A percentile compares a stretch with the other conserved stretches of the same genome.
Conservation (phyloP, 2,797 vertebrate species). For the Avahi laniger region DNA sequence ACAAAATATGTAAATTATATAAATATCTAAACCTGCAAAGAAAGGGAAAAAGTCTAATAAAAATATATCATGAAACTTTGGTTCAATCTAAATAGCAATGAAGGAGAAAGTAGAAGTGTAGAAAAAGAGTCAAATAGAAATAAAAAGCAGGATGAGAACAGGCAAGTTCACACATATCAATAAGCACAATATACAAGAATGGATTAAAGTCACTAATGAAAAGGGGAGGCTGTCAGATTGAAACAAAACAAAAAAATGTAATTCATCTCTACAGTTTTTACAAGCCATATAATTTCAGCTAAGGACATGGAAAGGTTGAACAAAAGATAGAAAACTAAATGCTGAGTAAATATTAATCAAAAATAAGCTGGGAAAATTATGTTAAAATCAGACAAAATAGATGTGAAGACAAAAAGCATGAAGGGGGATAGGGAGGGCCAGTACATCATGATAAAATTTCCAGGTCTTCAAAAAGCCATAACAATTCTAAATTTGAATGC, state of each 20-base stretch:
- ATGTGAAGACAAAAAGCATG: neutral
- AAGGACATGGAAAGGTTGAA: neutral
- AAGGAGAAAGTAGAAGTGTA: neutral
- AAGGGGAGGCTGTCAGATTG: neutral
- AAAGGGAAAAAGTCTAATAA: neutral
- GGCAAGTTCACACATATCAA: neutral
- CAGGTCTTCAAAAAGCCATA: neutral
- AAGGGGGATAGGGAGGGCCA: neutral
- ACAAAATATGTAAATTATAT: neutral
- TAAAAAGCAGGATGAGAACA: neutral
- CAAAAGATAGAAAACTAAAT: neutral
- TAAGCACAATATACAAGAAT: neutral
- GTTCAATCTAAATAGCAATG: neutral
- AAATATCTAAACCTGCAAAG: conserved; percentile 6
- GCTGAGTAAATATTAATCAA: neutral
- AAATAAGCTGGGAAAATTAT: neutral
- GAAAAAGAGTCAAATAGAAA: neutral
- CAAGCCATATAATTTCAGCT: neutral
- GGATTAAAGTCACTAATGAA: neutral
- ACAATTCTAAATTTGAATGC: neutral
- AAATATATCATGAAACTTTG: conserved; percentile 12
- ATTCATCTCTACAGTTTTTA: neutral
- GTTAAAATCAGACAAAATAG: neutral
- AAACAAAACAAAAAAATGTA: neutral
- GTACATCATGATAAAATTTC: neutral